phyloP scores from a whole-genome alignment of 2,888 invertebrate species.

The Conops quadrifasciatus region DNA sequence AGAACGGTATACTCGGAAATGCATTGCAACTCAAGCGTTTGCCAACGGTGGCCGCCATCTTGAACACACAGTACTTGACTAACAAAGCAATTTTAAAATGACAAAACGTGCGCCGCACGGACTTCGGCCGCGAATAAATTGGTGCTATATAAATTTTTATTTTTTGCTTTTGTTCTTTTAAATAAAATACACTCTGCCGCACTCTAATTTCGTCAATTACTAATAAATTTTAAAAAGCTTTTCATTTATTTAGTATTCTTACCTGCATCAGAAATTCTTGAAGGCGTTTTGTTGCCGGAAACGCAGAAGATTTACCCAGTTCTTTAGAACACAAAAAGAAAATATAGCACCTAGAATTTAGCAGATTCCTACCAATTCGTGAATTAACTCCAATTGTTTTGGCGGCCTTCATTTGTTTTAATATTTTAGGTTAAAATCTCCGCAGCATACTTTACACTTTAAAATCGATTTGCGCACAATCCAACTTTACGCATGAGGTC shows the following conservation, averaged over 20 bases:
- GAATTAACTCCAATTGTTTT: slow-evolving; percentile 22
- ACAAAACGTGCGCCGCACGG: slow-evolving; percentile 8
- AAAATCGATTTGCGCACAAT: slow-evolving; percentile 48
- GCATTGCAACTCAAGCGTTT: slow-evolving; percentile 10
- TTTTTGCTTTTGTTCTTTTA: background rate
- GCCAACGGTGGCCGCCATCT: slow-evolving; percentile 26
- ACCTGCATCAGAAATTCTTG: background rate
- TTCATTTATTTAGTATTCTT: background rate
- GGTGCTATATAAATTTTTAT: background rate
- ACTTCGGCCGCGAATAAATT: background rate
- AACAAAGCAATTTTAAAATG: slow-evolving; percentile 23
- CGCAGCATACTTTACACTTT: slow-evolving; percentile 36
- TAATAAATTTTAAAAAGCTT: background rate
- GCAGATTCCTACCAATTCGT: too few relatives aligned
- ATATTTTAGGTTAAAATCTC: slow-evolving; percentile 34
- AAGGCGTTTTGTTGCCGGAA: background rate
- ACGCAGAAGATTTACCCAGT: background rate
- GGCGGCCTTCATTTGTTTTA: slow-evolving; percentile 30
- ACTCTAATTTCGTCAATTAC: background rate
- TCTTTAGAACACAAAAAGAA: background rate
- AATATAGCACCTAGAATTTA: too few relatives aligned
- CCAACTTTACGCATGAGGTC: slow-evolving; percentile 11
- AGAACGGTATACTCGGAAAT: background rate
- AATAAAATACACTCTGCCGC: background rate
- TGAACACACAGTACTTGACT: slow-evolving; percentile 23